Conservation (phyloP, 2,113 vertebrate genomes). For the Piaya cayana region DNA sequence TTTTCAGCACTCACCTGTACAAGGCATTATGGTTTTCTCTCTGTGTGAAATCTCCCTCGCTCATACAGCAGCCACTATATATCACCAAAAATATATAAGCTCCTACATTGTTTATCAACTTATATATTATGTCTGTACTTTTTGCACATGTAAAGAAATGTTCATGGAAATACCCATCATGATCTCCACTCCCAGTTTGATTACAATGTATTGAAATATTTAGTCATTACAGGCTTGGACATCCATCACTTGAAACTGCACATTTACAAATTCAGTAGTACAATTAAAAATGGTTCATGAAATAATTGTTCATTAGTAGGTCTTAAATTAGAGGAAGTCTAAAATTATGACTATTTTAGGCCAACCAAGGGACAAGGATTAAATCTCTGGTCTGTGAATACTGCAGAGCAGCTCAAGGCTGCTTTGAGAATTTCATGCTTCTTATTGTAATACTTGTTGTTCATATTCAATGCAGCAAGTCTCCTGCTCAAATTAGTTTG, state of each 20-base stretch:
- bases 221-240: neutral
- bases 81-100: neutral
- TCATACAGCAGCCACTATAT: neutral
- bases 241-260: neutral
- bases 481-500: neutral
- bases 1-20: neutral
- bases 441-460: neutral
- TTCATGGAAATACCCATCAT: neutral
- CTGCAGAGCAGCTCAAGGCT: neutral
- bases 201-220: neutral
- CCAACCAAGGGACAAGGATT: neutral
- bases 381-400: neutral
- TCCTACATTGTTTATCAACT: neutral
- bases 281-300: neutral
- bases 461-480: slow-evolving; percentile 18
- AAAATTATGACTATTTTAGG: slow-evolving; percentile 19
- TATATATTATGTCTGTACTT: neutral
- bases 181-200: neutral
- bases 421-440: slow-evolving; percentile 7
- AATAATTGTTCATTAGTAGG: slow-evolving; percentile 6
- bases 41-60: neutral
- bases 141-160: neutral
- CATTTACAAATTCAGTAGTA: slow-evolving; percentile 6
- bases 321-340: neutral
- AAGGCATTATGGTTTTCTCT: neutral